Base-by-base conservation (phyloP, 2,797 vertebrate genomes). In the Esox masquinongy region DNA sequence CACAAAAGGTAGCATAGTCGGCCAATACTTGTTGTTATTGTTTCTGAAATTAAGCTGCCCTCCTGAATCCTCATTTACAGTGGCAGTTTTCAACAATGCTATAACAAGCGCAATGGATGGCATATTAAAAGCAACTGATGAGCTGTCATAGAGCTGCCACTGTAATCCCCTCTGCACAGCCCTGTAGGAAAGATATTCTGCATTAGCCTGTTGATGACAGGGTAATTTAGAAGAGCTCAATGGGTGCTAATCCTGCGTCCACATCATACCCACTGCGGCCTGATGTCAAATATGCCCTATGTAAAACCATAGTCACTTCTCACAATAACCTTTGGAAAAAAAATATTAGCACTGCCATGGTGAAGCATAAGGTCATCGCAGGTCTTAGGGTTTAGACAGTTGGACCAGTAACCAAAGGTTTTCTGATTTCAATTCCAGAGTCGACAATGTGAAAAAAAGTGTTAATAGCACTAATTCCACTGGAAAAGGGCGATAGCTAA, bases 91-190 rank as follows among this genome's bases (percentile, higher is more conserved):
- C 74, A 74, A 86, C 83, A 82, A 85, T 85, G 73, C 82, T 86
- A 83, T 88, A 91, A 89, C 86, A 84, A 84, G 85, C 84, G 19
- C 78, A 77, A 77, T 76, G 78, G 88, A 77, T 74, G 78, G 87
- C 83, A 87, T 87, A 85, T 90, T 88, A 83, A 88, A 88, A 88
- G 82, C 83, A 85, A 86, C 86, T 82, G 85, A 88, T 89, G 86
- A 88, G 83, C 86, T 88, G 88, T 88, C 88, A 90, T 87, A 89
- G 88, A 90, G 89, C 85, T 85, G 80, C 85, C 86, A 85, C 86
- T 81, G 75, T 91, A 89, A 91, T 90, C 91, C 89, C 78, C 81
- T 88, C 88, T 90, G 74, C 84, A 82, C 74, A 74, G 85, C 86
- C 81, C 79, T 77, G 72, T 75, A 76, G 86, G 80, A 61, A 59